A percentile compares a stretch with the other conserved stretches of the same genome.
These are phyloP conservation scores for Mormyrus iriodes DNA, from an alignment of 2,113 vertebrate species.

Conservation along the genomic window DNA sequence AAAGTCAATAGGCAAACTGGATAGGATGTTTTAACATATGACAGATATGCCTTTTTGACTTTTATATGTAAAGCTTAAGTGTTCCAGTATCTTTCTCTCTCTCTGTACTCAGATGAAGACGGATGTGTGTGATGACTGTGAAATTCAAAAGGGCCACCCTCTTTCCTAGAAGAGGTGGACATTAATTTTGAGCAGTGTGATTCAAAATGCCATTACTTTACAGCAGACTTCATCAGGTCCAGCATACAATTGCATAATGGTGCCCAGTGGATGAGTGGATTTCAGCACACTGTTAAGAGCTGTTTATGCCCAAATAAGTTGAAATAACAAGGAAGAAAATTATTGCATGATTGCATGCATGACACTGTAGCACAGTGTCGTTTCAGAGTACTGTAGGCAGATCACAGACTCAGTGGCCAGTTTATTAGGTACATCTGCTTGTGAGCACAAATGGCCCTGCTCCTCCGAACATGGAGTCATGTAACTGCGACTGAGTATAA, in stretches of 20 bases:
- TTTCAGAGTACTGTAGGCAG: neutral
- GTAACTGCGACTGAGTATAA: neutral
- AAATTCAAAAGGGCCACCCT: constrained; percentile 36
- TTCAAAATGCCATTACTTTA: constrained; percentile 47
- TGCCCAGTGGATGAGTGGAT: constrained; percentile 24
- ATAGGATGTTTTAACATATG: neutral
- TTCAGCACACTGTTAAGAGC: constrained; percentile 41
- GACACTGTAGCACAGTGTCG: neutral
- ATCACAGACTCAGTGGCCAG: neutral
- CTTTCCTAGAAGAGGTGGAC: constrained; percentile 43
- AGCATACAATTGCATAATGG: constrained; percentile 23
- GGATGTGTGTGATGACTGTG: constrained; percentile 34
- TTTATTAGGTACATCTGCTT: neutral
- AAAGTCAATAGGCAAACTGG: neutral
- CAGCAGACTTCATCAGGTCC: constrained; percentile 38
- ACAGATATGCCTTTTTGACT: neutral
- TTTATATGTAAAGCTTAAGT: constrained; percentile 28
- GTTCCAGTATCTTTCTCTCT: constrained; percentile 21
- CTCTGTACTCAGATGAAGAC: constrained; percentile 29
- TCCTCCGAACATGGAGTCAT: neutral
- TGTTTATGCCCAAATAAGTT: constrained; percentile 30
- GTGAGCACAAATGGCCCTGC: neutral
- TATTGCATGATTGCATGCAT: neutral
- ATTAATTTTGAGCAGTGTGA: constrained; percentile 48
- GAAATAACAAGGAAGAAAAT: constrained; percentile 6